Conservation (phyloP, 2,888 invertebrate genomes). For the Augochlorella aurata region DNA sequence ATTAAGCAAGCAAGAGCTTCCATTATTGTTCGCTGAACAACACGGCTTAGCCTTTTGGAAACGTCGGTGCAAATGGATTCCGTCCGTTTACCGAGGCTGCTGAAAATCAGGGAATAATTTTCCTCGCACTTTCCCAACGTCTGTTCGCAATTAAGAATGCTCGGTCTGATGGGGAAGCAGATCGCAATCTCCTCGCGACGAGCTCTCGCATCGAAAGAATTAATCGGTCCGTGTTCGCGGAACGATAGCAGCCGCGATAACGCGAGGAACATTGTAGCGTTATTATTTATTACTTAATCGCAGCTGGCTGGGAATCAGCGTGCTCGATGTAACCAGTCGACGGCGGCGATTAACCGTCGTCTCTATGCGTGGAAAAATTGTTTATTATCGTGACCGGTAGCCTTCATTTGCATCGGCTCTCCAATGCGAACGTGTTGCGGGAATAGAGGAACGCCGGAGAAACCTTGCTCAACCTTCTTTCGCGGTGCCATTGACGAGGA, state of each 20-base stretch:
- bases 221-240: slow-evolving; percentile 8
- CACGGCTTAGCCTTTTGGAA: no score
- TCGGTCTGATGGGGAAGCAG: not conserved
- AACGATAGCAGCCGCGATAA: slow-evolving; percentile 10
- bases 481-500: not conserved
- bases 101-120: no score
- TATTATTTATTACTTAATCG: slow-evolving; percentile 19
- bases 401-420: slow-evolving; percentile 6
- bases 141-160: no score
- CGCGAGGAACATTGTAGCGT: not conserved
- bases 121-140: no score
- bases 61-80: no score
- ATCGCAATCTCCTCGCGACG: not conserved
- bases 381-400: slow-evolving; percentile 12
- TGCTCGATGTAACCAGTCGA: not conserved
- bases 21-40: no score
- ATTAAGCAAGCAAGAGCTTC: no score
- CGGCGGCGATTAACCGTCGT: slow-evolving; percentile 9
- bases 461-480: not conserved
- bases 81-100: no score
- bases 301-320: not conserved
- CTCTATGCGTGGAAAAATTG: slow-evolving; percentile 20
- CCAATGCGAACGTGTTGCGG: slow-evolving; percentile 12
- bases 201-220: not conserved
- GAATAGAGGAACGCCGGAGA: slow-evolving; percentile 4